Conservation (phyloP, 2,797 vertebrate species). For the Champsocephalus esox region DNA sequence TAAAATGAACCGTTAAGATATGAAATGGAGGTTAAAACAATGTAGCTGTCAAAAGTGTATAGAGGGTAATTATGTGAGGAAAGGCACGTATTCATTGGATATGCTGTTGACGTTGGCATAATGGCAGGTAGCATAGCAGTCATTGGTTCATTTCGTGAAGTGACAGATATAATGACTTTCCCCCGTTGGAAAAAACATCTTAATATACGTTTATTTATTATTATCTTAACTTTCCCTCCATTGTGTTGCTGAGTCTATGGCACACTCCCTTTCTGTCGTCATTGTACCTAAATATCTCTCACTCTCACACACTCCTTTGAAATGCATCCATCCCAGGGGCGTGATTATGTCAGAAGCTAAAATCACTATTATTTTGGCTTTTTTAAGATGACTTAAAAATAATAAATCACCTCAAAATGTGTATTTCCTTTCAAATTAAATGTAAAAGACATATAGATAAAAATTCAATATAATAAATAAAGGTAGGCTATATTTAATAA, state of each 20-base stretch:
- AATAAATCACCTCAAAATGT: no score
- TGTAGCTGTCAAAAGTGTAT: conserved; percentile 16
- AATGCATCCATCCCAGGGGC: conserved; percentile 4
- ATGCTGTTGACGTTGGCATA: conserved; percentile 65
- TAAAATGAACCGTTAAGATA: not conserved
- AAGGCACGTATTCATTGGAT: conserved; percentile 31
- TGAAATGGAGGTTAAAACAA: conserved; percentile 34
- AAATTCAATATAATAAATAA: no score
- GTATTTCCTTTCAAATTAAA: no score
- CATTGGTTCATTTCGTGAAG: conserved; percentile 29
- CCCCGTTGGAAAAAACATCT: conserved; percentile 51
- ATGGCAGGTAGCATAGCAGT: conserved; percentile 28
- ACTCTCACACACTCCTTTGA: conserved; percentile 14
- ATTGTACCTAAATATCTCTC: conserved; percentile 10
- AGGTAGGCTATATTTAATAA: no score
- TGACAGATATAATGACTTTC: conserved; percentile 63
- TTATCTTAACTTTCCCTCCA: conserved; percentile 60
- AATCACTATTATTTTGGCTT: no score
- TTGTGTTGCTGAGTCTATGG: conserved; percentile 58
- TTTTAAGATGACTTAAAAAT: no score
- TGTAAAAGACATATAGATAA: no score
- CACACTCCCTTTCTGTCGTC: conserved; percentile 33
- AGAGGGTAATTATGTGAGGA: conserved; percentile 25
- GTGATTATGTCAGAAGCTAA: no score
- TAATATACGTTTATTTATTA: no score